Evolutionary conservation across 2,888 invertebrate genomes (phyloP), one percentile per base, ranked within the genome.

Genomic region (Melieria omissa): DNA sequence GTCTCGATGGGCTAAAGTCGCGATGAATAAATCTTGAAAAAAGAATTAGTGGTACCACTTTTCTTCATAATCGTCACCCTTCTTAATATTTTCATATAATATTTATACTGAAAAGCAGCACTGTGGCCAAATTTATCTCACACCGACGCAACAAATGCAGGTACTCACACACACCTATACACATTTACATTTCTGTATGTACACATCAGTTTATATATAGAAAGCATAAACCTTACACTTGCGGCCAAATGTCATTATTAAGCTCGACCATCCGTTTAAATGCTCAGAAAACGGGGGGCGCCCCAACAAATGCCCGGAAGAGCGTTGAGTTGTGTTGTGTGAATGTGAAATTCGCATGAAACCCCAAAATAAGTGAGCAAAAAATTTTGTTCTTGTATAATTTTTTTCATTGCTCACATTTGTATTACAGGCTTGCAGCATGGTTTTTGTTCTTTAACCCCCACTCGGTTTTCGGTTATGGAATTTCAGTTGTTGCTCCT

Each of bases 191-290:
- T 14, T n/a, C 8, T 5, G 54, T 54, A 5, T 1, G 6, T 10
- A 54, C 6, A 16, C 6, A 54, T 1, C 6, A 29, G 16, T 4
- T 4, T 55, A 6, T 6, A 55, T 55, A 16, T 55, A 3, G 29
- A 29, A 55, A 55, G 10, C 8, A 65, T 42, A 54, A 54, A 54
- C 52, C 29, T 46, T 65, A 42, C 45, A 44, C 66, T 57, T 42
- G 46, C 44, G 57, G 66, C 57, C 46, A 66, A 66, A 55, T 44
- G 66, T 29, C 29, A 3, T 45, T 66, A 45, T 57, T 45, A 55
- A 10, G 62, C 66, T 46, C 5, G 45, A 57, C 44, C 41, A 46
- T 45, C 12, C 4, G 44, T 45, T 44, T 8, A 62, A 41, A 62
- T 45, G 45, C 10, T 12, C 14, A 12, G 5, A 62, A 10, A 62